phyloP scores from a whole-genome alignment of 2,888 invertebrate genomes.

The Azorinus chamasolen region DNA sequence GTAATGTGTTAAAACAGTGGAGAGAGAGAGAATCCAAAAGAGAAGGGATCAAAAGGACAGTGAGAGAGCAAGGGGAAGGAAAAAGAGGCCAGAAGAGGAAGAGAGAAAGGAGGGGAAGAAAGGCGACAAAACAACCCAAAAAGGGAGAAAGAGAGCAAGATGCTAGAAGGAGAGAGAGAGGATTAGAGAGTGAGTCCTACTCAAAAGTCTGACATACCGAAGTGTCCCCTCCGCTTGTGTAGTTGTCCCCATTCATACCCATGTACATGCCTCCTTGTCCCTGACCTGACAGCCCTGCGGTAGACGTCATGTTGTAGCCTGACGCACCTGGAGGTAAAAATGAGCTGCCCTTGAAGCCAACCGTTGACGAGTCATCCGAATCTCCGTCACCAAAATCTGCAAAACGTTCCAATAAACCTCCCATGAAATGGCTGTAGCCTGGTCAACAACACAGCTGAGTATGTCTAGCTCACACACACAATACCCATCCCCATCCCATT shows the following conservation, averaged over 20 bases:
- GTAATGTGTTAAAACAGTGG: too few relatives aligned
- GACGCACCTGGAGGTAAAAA: conserved; percentile 68
- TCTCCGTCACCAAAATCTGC: conserved; percentile 62
- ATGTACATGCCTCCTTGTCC: conserved; percentile 78
- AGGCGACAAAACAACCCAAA: too few relatives aligned
- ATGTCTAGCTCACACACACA: too few relatives aligned
- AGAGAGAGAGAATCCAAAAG: too few relatives aligned
- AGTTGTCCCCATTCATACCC: conserved; percentile 91
- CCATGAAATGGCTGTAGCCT: not conserved
- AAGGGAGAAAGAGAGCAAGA: too few relatives aligned
- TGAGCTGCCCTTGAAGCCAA: conserved; percentile 63
- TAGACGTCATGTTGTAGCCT: conserved; percentile 76
- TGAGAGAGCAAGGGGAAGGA: too few relatives aligned
- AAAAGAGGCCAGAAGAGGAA: too few relatives aligned
- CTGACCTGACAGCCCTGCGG: conserved; percentile 71
- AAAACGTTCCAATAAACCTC: not conserved
- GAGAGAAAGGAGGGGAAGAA: too few relatives aligned
- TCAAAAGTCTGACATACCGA: conserved; percentile 81
- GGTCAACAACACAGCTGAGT: not conserved
- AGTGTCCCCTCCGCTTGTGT: conserved; percentile 88
- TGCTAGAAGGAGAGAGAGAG: too few relatives aligned
- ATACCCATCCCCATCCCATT: too few relatives aligned
- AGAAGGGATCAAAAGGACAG: too few relatives aligned
- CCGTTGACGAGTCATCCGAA: conserved; percentile 60
- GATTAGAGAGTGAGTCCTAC: too few relatives aligned